Evolutionary conservation across 2,113 vertebrate species (phyloP), one percentile per base, ranked within the genome.

Genomic region (Neolamprologus brichardi): DNA sequence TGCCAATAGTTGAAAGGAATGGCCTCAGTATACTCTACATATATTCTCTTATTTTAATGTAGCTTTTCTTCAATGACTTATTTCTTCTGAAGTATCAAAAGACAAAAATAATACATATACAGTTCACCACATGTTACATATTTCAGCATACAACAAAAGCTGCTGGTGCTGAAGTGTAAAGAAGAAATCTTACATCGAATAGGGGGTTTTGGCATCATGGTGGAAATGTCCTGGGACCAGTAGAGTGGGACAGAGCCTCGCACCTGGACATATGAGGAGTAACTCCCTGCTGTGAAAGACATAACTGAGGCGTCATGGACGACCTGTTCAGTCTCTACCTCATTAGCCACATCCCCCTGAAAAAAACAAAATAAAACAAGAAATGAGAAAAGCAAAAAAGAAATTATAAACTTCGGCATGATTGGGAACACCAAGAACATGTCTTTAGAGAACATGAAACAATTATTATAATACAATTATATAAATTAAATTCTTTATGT

Each of bases 211-310:
- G 99, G 98, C 98, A 99, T 99, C 99, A 99, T 99, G 79, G 98
- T 99, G 82, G 98, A 99, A 96, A 99, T 99, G 95, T 99, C 98
- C 91, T 99, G 98, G 87, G 98, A 99, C 99, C 99, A 99, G 94
- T 98, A 98, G 3, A 99, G 96, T 11, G 99, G 99, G 56, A 99
- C 98, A 2, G 98, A 99, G 67, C 99, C 99, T 94, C 99, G 97
- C 54, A 99, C 98, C 94, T 99, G 98, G 51, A 99, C 97, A 0
- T 98, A 99, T 5, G 98, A 99, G n/a, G 98, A 99, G 30, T 98
- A 99, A 91, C 98, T 98, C 82, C 99, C 99, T 0, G 97, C 97
- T 20, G 96, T 96, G 89, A 98, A 98, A 8, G 98, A 99, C 97
- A 98, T 98, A 41, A 99, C 97, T 3, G 99, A 98, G 64, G 98